A percentile compares a stretch with the other conserved stretches of the same genome.
These are phyloP conservation scores for Schrankia costaestrigalis DNA, from an alignment of 2,888 invertebrate species.

Conservation along the genomic window DNA sequence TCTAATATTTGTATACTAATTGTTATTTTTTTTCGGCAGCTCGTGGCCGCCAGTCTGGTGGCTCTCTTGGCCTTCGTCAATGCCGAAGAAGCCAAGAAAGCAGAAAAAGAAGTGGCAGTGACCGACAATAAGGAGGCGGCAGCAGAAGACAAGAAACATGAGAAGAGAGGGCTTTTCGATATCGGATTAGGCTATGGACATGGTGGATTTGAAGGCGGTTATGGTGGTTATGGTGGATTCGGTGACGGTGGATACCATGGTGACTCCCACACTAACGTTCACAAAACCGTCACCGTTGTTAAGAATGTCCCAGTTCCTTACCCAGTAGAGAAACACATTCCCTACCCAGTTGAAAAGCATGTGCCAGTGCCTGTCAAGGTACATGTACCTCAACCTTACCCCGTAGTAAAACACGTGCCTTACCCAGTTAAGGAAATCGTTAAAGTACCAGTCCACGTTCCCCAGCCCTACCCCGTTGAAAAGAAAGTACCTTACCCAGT, in stretches of 20 bases:
- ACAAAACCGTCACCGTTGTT: conserved; percentile 86
- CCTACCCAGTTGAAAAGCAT: conserved; percentile 84
- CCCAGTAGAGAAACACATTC: conserved; percentile 86
- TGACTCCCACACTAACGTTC: conserved; percentile 73
- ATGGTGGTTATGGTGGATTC: conserved; percentile 39
- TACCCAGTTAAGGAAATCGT: conserved; percentile 83
- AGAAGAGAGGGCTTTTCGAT: conserved; percentile 86
- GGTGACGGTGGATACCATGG: conserved; percentile 50
- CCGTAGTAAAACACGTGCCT: conserved; percentile 83
- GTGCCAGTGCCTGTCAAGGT: conserved; percentile 83
- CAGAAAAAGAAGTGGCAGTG: conserved; percentile 80
- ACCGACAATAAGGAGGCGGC: conserved; percentile 79
- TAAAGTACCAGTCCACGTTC: conserved; percentile 82
- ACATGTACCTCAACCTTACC: conserved; percentile 85
- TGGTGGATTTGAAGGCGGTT: conserved; percentile 45
- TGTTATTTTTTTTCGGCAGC: conserved; percentile 49
- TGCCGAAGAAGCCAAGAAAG: conserved; percentile 80
- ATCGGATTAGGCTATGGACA: conserved; percentile 76
- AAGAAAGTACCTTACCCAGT: conserved; percentile 80
- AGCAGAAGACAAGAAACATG: conserved; percentile 84
- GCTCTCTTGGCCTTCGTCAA: conserved; percentile 81
- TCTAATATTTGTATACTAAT: conserved; percentile 31
- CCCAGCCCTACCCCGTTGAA: conserved; percentile 86
- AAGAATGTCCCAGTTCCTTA: conserved; percentile 87
- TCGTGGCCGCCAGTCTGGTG: conserved; percentile 83